Conservation (phyloP, 2,888 invertebrate genomes). For the Lycaena phlaeas region DNA sequence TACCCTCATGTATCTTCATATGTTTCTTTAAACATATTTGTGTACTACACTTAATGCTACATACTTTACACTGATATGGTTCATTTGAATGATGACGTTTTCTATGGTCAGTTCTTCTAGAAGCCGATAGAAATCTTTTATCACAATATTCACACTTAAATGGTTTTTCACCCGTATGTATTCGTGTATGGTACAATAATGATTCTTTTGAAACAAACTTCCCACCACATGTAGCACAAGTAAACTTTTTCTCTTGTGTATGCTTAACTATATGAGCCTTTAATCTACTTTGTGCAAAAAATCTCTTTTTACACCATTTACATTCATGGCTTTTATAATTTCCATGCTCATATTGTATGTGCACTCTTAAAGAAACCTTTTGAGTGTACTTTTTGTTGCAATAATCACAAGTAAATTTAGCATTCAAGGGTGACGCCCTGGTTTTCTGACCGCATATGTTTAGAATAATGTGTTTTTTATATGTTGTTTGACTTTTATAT, state of each 20-base stretch:
- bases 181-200: conserved; percentile 51
- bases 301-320: conserved; percentile 53
- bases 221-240: conserved; percentile 38
- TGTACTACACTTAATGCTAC: conserved; percentile 39
- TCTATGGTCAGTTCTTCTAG: conserved; percentile 43
- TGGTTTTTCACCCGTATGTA: conserved; percentile 53
- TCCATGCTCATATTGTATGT: conserved; percentile 54
- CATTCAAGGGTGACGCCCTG: conserved; percentile 38
- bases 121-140: conserved; percentile 41
- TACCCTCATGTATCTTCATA: conserved; percentile 21
- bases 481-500: conserved; percentile 46
- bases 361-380: conserved; percentile 49
- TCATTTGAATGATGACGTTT: conserved; percentile 38
- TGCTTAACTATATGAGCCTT: conserved; percentile 56
- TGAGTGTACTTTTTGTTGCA: conserved; percentile 55
- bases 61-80: conserved; percentile 37
- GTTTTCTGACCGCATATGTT: conserved; percentile 40
- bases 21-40: conserved; percentile 35
- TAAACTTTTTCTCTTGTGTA: conserved; percentile 49
- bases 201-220: conserved; percentile 55
- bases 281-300: conserved; percentile 48
- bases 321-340: conserved; percentile 51
- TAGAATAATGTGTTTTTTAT: conserved; percentile 40
- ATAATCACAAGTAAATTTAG: conserved; percentile 49
- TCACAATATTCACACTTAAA: conserved; percentile 47